Evolutionary conservation across 2,113 vertebrate species (phyloP).

Genomic region (Megaceryle maxima): DNA sequence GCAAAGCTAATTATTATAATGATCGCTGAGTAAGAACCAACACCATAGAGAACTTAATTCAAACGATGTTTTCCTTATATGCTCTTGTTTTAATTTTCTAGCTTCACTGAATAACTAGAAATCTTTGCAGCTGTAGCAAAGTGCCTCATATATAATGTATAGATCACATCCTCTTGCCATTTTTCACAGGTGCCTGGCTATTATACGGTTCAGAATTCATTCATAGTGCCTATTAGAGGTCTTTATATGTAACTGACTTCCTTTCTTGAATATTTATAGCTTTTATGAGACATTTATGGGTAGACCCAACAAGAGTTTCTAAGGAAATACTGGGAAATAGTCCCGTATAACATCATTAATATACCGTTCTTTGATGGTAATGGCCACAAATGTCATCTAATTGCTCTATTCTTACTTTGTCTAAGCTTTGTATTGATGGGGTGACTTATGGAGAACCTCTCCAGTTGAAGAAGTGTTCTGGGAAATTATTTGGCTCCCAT

Average conservation of each 20-base stretch:
- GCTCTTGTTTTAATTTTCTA: constrained; percentile 39
- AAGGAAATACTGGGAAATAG: constrained; percentile 69
- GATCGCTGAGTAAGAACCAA: neutral
- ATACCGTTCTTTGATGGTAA: constrained; percentile 52
- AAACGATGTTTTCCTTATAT: neutral
- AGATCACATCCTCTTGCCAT: constrained; percentile 64
- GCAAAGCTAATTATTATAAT: constrained; percentile 39
- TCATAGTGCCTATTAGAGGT: constrained; percentile 66
- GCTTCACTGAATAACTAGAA: constrained; percentile 2
- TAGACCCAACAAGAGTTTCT: constrained; percentile 65
- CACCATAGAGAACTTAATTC: constrained; percentile 2
- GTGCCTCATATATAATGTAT: constrained; percentile 66
- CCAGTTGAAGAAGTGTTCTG: neutral
- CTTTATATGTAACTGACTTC: constrained; percentile 69
- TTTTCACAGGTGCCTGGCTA: constrained; percentile 68
- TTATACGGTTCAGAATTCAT: constrained; percentile 62
- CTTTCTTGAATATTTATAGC: constrained; percentile 73
- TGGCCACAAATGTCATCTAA: constrained; percentile 58
- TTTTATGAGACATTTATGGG: constrained; percentile 70
- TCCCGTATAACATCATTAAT: constrained; percentile 64
- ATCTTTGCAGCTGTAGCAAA: constrained; percentile 59
- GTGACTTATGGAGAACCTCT: neutral
- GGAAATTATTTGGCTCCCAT: constrained; percentile 31
- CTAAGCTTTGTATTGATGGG: constrained; percentile 24
- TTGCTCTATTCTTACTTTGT: constrained; percentile 15